Evolutionary conservation across 2,113 vertebrate genomes (phyloP).

Genomic region (human (Homo sapiens)): DNA sequence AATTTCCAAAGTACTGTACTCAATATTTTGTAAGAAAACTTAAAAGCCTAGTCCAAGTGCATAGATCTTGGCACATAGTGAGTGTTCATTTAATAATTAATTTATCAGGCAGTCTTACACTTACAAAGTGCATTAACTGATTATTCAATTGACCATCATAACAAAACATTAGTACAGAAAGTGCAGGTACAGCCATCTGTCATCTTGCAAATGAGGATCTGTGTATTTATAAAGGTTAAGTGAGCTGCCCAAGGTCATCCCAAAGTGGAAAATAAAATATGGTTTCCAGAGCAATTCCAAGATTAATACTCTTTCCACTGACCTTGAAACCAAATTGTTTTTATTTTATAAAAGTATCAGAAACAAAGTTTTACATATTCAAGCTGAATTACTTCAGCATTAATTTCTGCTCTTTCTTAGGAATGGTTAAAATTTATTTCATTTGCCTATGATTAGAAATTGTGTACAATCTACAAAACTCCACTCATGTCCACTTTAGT

Average conservation of each 20-base stretch:
- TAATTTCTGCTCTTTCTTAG: not conserved
- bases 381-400: not conserved
- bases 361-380: not conserved
- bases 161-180: not conserved
- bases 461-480: not conserved
- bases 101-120: not conserved
- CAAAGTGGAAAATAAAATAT: not conserved
- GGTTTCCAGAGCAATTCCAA: not conserved
- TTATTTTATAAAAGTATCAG: not conserved
- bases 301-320: not conserved
- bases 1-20: not conserved
- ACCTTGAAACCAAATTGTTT: conserved; percentile 10
- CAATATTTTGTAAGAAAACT: not conserved
- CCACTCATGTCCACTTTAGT: not conserved
- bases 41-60: not conserved
- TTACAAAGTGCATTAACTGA: conserved; percentile 27
- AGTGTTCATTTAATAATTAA: conserved; percentile 14
- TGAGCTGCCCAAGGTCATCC: not conserved
- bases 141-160: conserved; percentile 34
- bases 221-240: not conserved
- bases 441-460: not conserved
- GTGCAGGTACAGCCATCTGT: not conserved
- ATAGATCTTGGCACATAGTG: not conserved
- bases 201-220: not conserved
- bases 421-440: not conserved